Evolutionary conservation across 1,140 invertebrate species (phyloP).

Genomic region (Trypoxylus dichotomus): DNA sequence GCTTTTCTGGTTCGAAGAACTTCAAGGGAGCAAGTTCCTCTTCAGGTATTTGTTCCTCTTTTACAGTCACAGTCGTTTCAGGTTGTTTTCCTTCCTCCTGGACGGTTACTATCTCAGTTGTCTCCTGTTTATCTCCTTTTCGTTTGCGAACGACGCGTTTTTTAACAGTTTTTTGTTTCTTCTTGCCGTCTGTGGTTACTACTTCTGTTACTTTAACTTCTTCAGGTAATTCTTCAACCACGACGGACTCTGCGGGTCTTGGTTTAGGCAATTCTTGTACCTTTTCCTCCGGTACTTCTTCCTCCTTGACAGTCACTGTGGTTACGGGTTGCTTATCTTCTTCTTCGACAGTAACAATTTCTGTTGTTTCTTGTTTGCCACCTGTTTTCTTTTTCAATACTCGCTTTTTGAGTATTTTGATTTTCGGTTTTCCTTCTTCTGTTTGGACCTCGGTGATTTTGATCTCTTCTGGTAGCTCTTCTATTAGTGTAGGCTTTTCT

Average conservation of each 20-base stretch:
- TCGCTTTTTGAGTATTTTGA: slow-evolving; percentile 33
- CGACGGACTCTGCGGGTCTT: too few species aligned
- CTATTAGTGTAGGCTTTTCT: slow-evolving; percentile 27
- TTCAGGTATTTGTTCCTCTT: slow-evolving; percentile 38
- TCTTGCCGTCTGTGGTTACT: slow-evolving; percentile 37
- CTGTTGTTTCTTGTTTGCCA: slow-evolving; percentile 42
- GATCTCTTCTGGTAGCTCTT: too few species aligned
- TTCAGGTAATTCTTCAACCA: slow-evolving; percentile 28
- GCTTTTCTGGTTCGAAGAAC: too few species aligned
- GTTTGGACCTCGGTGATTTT: too few species aligned
- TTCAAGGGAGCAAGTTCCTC: slow-evolving; percentile 34
- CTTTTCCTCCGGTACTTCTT: slow-evolving; percentile 37
- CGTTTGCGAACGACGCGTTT: slow-evolving; percentile 43
- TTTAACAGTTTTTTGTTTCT: slow-evolving; percentile 43
- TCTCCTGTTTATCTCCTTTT: slow-evolving; percentile 44
- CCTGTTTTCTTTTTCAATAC: slow-evolving; percentile 44
- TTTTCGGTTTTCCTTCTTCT: too few species aligned
- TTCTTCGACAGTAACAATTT: slow-evolving; percentile 47
- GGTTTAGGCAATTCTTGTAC: too few species aligned
- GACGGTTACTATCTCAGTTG: slow-evolving; percentile 48
- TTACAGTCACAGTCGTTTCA: slow-evolving; percentile 47
- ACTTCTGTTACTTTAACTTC: slow-evolving; percentile 37
- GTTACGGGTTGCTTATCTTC: slow-evolving; percentile 42
- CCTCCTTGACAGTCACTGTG: slow-evolving; percentile 43
- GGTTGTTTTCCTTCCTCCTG: slow-evolving; percentile 48